Percentiles rank a stretch among this genome's conserved stretches.
These are phyloP conservation scores for Haplochromis vanheusdeni DNA, from an alignment of 2,113 vertebrate genomes.

Conservation along the genomic window DNA sequence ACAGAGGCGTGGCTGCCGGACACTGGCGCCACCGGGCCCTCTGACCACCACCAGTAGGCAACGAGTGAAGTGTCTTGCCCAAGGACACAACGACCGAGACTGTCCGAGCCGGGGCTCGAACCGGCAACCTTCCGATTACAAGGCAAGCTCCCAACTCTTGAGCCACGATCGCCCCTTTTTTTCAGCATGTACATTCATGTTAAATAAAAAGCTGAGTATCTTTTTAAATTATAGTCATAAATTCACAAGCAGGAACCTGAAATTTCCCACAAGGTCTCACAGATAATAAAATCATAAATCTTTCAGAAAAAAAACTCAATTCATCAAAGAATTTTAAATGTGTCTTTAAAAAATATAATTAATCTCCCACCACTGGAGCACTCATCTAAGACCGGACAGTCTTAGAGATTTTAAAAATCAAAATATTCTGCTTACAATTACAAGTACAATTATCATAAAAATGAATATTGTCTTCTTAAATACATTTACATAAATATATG, in stretches of 20 bases:
- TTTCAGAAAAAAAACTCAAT: not conserved
- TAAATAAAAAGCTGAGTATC: not conserved
- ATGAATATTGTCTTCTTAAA: not conserved
- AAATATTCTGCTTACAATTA: not conserved
- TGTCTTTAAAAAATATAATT: not conserved
- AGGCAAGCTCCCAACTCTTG: accelerated
- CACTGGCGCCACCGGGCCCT: too few relatives aligned
- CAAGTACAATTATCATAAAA: not conserved
- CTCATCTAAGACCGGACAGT: not conserved
- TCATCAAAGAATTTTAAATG: accelerated
- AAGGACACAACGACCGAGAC: too few relatives aligned
- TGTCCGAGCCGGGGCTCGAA: accelerated
- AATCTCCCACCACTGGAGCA: not conserved
- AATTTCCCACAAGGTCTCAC: not conserved
- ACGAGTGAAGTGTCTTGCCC: too few relatives aligned
- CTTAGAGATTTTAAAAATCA: not conserved
- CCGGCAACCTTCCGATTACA: not conserved
- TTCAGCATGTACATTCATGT: not conserved
- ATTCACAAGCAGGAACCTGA: not conserved
- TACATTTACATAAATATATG: not conserved
- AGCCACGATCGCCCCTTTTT: not conserved
- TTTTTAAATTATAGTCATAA: not conserved
- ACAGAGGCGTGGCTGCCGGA: too few relatives aligned
- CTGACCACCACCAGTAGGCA: too few relatives aligned
- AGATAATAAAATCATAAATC: not conserved